Evolutionary conservation across 2,888 invertebrate genomes (phyloP).

Genomic region (Tetragnatha montana): DNA sequence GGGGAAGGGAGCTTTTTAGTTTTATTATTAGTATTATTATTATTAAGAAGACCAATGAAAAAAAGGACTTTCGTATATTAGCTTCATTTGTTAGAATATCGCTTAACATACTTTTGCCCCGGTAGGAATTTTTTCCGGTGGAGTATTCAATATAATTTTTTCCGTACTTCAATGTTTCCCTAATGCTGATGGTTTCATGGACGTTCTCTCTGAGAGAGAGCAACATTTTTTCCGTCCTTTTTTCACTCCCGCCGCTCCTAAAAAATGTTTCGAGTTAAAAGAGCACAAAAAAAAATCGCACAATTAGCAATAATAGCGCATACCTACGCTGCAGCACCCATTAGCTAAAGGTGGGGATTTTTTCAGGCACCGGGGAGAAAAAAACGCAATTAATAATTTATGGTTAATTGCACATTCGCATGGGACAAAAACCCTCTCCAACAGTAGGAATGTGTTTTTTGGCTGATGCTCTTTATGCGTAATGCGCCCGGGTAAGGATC

Average conservation of each 20-base stretch:
- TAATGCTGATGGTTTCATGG: conserved; percentile 63
- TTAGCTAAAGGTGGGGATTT: conserved; percentile 61
- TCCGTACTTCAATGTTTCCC: conserved; percentile 10
- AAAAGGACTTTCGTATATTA: conserved; percentile 58
- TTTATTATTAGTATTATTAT: conserved; percentile 31
- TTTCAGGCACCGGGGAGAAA: conserved; percentile 34
- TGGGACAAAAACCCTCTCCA: conserved; percentile 29
- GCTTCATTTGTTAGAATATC: conserved; percentile 70
- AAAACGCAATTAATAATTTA: conserved; percentile 70
- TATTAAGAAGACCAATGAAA: not conserved
- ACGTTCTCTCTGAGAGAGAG: conserved; percentile 39
- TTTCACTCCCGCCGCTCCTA: conserved; percentile 14
- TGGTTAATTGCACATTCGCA: conserved; percentile 68
- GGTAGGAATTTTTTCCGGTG: conserved; percentile 13
- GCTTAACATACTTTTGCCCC: conserved; percentile 66
- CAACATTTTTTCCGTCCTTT: conserved; percentile 34
- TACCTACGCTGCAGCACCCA: conserved; percentile 60
- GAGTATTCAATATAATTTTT: conserved; percentile 23
- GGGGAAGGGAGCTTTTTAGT: conserved; percentile 12
- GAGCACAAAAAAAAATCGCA: conserved; percentile 55
- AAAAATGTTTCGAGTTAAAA: conserved; percentile 55
- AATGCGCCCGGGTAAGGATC: conserved; percentile 49
- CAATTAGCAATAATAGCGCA: conserved; percentile 71
- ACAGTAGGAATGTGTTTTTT: conserved; percentile 67
- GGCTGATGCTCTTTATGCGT: conserved; percentile 8